These are phyloP conservation scores for Ellobius talpinus DNA, from an alignment of 2,113 vertebrate genomes.

Conservation along the genomic window DNA sequence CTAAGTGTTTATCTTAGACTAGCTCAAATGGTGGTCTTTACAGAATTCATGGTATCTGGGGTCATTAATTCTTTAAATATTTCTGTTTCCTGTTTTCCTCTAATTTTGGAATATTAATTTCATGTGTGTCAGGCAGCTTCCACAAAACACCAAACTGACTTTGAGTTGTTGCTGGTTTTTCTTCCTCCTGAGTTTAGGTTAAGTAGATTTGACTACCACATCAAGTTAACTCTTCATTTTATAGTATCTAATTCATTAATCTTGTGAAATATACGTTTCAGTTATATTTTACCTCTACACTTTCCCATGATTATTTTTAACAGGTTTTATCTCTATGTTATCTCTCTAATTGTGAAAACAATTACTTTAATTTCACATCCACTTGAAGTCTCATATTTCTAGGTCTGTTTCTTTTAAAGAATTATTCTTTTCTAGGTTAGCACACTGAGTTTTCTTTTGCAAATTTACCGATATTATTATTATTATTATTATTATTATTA, in stretches of 20 bases:
- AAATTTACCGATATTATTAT: background rate
- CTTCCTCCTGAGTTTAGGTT: background rate
- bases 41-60: background rate
- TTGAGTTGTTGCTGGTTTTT: background rate
- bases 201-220: background rate
- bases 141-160: background rate
- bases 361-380: background rate
- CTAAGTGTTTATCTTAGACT: background rate
- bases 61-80: background rate
- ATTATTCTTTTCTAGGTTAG: background rate
- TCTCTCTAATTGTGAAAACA: background rate
- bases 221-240: slow-evolving; percentile 28
- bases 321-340: background rate
- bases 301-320: background rate
- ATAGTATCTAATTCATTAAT: background rate
- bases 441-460: background rate
- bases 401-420: background rate
- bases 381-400: slow-evolving; percentile 17
- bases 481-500: background rate
- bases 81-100: background rate
- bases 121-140: background rate
- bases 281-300: background rate
- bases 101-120: slow-evolving; percentile 17
- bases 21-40: background rate
- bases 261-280: background rate